Evolutionary conservation across 2,888 invertebrate species (phyloP), one percentile per base, ranked within the genome.

Genomic region (Pasiphila rectangulata): DNA sequence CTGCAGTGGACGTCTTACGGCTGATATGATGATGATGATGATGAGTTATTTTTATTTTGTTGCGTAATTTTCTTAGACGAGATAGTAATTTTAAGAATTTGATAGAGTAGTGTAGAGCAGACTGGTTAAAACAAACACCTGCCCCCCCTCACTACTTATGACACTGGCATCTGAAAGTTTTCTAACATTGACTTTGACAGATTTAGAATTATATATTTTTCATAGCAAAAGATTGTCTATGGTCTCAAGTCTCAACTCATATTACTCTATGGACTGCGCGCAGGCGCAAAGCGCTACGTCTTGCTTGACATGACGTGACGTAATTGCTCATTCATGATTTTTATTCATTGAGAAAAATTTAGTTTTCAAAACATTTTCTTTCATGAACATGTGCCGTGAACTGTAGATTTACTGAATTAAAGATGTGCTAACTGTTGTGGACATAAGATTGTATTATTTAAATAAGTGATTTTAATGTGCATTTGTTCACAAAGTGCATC

Each of bases 291-390:
- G 35, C 27, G 23, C 30, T 13, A 76, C 74, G 74, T 77, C 72
- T 78, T 78, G 78, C 43, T 32, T 43, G 48, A 48, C 49, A 44
- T 49, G 48, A 79, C 77, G 84, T 87, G 87, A 88, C 87, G 88
- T 88, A 86, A 86, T 85, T 82, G 75, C 75, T 79, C 88, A 88
- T 88, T 88, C 88, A 88, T 88, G 79, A 77, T 83, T 88, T 85
- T 83, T 83, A 78, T 83, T 86, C 86, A 85, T 84, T 87, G 76
- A 82, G 74, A 67, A 71, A 69, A 72, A 76, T 61, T 32, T 68
- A 67, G 67, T 69, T 72, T 73, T 66, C 74, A 72, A 72, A 77
- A 76, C 75, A 78, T 75, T 75, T 75, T 71, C 73, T 75, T 75
- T 72, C 74, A 72, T 72, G 72, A 73, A 66, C 57, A 66, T 72